These are phyloP conservation scores for Brachystomella parvula DNA, from an alignment of 1,140 invertebrate genomes.

Conservation along the genomic window DNA sequence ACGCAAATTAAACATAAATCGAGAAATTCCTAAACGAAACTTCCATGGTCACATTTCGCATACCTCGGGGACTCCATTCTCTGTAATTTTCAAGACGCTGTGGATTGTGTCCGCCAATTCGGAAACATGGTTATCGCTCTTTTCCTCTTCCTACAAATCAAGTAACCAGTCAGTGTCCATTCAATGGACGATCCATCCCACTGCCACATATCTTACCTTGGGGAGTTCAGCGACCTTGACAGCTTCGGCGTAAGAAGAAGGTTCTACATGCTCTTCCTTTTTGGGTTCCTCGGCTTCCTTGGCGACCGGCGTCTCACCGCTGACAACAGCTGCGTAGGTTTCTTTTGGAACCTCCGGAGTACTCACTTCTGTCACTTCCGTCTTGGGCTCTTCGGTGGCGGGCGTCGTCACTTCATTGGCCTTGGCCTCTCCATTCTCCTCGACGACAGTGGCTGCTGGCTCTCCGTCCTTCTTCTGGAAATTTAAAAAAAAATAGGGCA, in stretches of 20 bases:
- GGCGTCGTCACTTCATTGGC: no score
- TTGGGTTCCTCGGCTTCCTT: not conserved
- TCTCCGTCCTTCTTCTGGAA: no score
- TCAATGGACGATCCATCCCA: not conserved
- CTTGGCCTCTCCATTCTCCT: not conserved
- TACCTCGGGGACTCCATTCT: no score
- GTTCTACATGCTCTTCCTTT: not conserved
- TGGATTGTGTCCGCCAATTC: not conserved
- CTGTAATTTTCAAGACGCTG: slow-evolving; percentile 1
- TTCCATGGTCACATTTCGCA: no score
- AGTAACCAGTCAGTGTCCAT: not conserved
- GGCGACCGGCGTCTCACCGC: not conserved
- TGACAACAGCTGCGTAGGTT: not conserved
- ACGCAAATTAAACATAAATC: no score
- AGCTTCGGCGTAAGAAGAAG: not conserved
- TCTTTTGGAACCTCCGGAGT: not conserved
- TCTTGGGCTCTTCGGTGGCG: not conserved
- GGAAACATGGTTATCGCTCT: not conserved
- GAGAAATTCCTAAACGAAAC: no score
- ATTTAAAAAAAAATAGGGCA: no score
- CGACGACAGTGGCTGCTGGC: no score
- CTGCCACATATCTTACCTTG: not conserved
- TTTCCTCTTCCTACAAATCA: not conserved
- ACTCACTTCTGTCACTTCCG: not conserved
- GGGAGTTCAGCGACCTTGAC: not conserved